Base-by-base conservation (phyloP, 1,140 invertebrate species). In the Drosophila aff. region DNA sequence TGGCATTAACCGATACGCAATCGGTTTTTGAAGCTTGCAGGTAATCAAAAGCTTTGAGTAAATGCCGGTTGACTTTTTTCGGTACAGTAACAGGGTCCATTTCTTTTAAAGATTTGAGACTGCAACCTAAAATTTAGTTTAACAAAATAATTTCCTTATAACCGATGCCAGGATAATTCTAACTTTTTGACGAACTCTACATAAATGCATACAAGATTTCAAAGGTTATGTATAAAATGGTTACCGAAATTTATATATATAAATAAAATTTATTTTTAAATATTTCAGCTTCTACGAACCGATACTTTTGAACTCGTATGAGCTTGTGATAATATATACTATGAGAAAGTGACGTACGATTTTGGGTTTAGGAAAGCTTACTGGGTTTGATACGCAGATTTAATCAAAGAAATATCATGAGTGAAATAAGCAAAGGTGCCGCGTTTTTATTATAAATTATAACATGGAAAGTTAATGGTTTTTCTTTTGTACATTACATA, bases 401-500 rank as follows among this genome's bases (percentile, higher is more conserved):
- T 43, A 15, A 58, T 49, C 31, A 57, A 49, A 21, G 36, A 68
- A 68, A 69, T 72, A 72, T 68, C 64, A 68, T 68, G 49, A 4
- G n/a, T 38, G 38, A 10, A 18, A n/a, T 41, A 3, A n/a, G 2
- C n/a, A 3, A 41, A 16, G 7, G 9, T 10, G 10, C 3, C 9
- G 8, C 59, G 65, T 65, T 50, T 43, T 23, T 63, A 36, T 78
- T 63, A 46, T 68, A 79, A 75, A 38, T 71, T 60, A 59, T 79
- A 79, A 66, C 62, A 79, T 65, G 58, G 47, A 81, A 67, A 26
- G 50, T 67, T 87, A 68, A 72, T 61, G 66, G 66, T 4, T 82
- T 87, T 83, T 28, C 44, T 77, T 59, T 52, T 55, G 50, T n/a
- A 53, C 2, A 13, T 2, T 21, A 6, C 8, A 28, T 28, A 28